Evolutionary conservation across 2,113 vertebrate genomes (phyloP).

Genomic region (Leiothrix lutea): DNA sequence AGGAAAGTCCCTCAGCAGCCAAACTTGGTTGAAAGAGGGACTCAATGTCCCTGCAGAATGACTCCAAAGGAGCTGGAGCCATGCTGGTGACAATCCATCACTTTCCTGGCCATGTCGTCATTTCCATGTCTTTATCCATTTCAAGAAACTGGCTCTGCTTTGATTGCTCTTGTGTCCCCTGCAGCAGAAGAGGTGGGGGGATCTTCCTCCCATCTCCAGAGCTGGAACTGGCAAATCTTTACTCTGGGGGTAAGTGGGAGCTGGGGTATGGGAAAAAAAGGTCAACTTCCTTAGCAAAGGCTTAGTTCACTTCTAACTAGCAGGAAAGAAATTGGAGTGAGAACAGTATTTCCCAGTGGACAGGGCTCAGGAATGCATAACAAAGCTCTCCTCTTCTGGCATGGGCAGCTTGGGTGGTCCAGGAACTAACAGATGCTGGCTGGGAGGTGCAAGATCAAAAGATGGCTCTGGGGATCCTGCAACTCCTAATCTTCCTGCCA

Average conservation of each 20-base stretch:
- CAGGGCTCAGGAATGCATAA: neutral
- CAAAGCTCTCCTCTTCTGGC: neutral
- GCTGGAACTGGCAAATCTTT: conserved; percentile 8
- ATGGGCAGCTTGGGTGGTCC: neutral
- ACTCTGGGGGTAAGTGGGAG: neutral
- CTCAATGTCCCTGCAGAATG: neutral
- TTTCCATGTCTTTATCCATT: conserved; percentile 59
- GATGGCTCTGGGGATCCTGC: neutral
- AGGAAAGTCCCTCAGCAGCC: neutral
- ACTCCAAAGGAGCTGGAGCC: neutral
- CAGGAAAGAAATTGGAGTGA: neutral
- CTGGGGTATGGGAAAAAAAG: neutral
- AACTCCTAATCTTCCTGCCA: neutral
- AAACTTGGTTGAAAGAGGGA: neutral
- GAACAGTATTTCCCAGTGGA: neutral
- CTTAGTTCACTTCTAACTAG: neutral
- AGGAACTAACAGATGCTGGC: neutral
- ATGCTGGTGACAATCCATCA: neutral
- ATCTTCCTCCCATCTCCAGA: neutral
- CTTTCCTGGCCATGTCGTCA: conserved; percentile 1
- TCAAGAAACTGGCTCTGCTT: conserved; percentile 37
- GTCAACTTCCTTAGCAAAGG: neutral
- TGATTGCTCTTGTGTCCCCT: neutral
- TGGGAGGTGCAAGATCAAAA: neutral
- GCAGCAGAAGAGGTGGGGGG: neutral